Percentiles rank a stretch among this genome's conserved stretches.
These are phyloP conservation scores for Agrotis ipsilon DNA, from an alignment of 2,888 invertebrate species.

Conservation along the genomic window DNA sequence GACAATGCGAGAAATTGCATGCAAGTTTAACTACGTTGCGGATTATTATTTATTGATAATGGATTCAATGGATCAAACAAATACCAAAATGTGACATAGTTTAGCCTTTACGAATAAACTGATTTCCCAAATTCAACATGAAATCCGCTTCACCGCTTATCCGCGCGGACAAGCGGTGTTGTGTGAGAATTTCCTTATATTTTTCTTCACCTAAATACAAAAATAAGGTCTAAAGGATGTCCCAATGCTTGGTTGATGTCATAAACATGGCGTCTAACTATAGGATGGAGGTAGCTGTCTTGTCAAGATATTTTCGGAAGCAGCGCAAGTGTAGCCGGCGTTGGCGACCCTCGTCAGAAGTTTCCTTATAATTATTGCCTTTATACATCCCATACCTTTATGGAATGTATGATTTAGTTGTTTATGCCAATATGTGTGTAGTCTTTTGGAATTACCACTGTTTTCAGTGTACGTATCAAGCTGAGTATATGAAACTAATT, in stretches of 20 bases:
- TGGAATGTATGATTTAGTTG: slow-evolving; percentile 17
- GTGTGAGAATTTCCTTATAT: slow-evolving; percentile 9
- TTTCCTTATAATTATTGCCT: slow-evolving; percentile 76
- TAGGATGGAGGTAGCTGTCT: slow-evolving; percentile 39
- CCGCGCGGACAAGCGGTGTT: no score
- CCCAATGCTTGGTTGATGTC: slow-evolving; percentile 31
- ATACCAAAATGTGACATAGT: no score
- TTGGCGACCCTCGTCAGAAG: slow-evolving; percentile 83
- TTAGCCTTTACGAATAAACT: no score
- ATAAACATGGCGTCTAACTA: slow-evolving; percentile 41
- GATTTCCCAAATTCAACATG: no score
- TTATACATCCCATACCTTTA: slow-evolving; percentile 47
- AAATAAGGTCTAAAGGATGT: slow-evolving; percentile 25
- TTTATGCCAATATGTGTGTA: slow-evolving; percentile 22
- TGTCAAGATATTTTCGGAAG: slow-evolving; percentile 69
- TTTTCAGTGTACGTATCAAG: neutral
- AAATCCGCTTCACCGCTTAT: no score
- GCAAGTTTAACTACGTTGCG: no score
- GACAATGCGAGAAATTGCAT: no score
- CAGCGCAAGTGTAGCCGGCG: slow-evolving; percentile 79
- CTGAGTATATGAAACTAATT: no score
- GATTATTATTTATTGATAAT: no score
- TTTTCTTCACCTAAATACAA: slow-evolving; percentile 19
- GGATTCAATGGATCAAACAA: no score
- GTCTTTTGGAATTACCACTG: slow-evolving; percentile 3